Percentiles rank a stretch among this genome's conserved stretches.
These are phyloP conservation scores for Castor canadensis DNA, from an alignment of 2,113 vertebrate species.

Conservation along the genomic window DNA sequence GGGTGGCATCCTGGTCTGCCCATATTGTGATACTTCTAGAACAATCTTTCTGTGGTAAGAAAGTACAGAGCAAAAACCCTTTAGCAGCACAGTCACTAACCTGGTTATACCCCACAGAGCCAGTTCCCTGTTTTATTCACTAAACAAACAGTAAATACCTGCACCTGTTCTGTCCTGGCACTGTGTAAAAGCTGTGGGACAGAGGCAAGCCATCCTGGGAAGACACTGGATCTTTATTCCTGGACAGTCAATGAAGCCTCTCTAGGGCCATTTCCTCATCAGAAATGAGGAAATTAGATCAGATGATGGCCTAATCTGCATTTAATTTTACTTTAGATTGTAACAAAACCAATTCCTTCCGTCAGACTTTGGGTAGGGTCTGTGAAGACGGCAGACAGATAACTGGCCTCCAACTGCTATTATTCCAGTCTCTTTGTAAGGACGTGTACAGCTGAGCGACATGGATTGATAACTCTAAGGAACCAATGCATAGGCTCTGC, in stretches of 20 bases:
- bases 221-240: neutral
- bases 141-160: neutral
- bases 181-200: fast-evolving
- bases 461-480: neutral
- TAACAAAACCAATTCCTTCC: neutral
- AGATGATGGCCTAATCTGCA: neutral
- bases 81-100: neutral
- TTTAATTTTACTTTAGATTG: neutral
- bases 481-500: neutral
- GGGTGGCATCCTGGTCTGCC: neutral
- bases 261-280: neutral
- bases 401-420: neutral
- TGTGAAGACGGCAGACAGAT: neutral
- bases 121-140: neutral
- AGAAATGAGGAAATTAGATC: neutral
- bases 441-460: neutral
- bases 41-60: neutral
- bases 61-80: neutral
- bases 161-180: no score
- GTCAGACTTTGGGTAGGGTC: neutral
- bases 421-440: neutral
- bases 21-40: neutral
- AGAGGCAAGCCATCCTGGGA: neutral
- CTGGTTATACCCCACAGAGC: neutral
- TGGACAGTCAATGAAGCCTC: neutral